These are phyloP conservation scores for Microcebus griseorufus DNA, from an alignment of 2,113 vertebrate genomes.

Conservation along the genomic window DNA sequence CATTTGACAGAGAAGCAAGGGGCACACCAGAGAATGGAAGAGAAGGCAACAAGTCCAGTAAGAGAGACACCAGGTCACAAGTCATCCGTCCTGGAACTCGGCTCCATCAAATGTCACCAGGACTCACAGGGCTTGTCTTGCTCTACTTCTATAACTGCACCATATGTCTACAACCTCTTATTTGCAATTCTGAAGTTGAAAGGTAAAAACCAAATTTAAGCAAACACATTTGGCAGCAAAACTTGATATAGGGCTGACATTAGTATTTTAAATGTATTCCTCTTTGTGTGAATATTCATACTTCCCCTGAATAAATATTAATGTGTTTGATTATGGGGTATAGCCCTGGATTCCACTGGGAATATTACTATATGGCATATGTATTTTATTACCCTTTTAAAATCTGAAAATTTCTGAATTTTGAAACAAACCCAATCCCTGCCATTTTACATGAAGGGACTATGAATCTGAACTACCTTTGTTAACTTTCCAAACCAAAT, in stretches of 20 bases:
- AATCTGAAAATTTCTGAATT: slow-evolving; percentile 15
- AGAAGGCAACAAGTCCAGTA: not conserved
- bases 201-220: slow-evolving; percentile 39
- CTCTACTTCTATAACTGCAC: not conserved
- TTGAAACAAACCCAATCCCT: not conserved
- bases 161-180: not conserved
- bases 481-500: not conserved
- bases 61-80: not conserved
- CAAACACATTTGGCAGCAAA: slow-evolving; percentile 44
- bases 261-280: slow-evolving; percentile 38
- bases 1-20: not conserved
- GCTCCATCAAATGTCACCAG: not conserved
- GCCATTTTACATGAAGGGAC: not conserved
- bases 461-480: not conserved
- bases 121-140: not conserved
- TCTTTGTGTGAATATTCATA: slow-evolving; percentile 37
- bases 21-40: not conserved
- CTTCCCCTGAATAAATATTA: not conserved
- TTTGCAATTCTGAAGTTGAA: not conserved
- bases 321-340: not conserved
- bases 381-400: not conserved
- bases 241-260: not conserved
- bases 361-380: not conserved
- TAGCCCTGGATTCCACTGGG: not conserved
- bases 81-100: accelerated